A percentile compares a stretch with the other conserved stretches of the same genome.
These are phyloP conservation scores for Laticauda laticaudata DNA, from an alignment of 2,113 vertebrate genomes.

Conservation along the genomic window DNA sequence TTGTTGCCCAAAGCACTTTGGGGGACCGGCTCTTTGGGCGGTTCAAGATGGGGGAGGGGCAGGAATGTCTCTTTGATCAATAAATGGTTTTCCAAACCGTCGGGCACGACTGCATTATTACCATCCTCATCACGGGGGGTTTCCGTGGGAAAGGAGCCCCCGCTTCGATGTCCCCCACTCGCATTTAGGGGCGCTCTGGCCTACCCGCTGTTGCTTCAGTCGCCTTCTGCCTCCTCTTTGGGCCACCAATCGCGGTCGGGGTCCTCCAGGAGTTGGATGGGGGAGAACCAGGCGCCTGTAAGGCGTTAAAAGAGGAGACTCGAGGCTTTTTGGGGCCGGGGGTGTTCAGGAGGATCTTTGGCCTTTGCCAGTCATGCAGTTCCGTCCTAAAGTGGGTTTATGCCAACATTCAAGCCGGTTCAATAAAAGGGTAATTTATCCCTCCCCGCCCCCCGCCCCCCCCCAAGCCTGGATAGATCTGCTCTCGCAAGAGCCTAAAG, in stretches of 20 bases:
- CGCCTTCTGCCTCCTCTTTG: background rate
- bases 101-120: background rate
- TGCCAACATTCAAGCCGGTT: background rate
- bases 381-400: background rate
- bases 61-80: conserved; percentile 49
- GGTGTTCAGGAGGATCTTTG: background rate
- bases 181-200: too few species aligned
- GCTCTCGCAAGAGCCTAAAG: background rate
- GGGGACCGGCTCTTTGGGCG: conserved; percentile 62
- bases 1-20: too few species aligned
- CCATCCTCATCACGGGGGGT: rapidly evolving
- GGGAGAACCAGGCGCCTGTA: background rate
- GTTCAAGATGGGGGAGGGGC: background rate
- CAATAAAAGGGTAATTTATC: background rate
- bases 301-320: background rate
- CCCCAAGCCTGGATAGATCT: background rate
- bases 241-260: background rate
- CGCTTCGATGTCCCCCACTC: background rate
- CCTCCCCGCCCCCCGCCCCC: too few species aligned
- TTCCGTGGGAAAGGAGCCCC: too few species aligned
- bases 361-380: background rate
- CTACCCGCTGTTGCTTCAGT: background rate
- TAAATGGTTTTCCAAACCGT: conserved; percentile 27
- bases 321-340: rapidly evolving
- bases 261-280: background rate